Base-by-base conservation (phyloP, 2,113 vertebrate genomes). In the Stegostoma tigrinum region DNA sequence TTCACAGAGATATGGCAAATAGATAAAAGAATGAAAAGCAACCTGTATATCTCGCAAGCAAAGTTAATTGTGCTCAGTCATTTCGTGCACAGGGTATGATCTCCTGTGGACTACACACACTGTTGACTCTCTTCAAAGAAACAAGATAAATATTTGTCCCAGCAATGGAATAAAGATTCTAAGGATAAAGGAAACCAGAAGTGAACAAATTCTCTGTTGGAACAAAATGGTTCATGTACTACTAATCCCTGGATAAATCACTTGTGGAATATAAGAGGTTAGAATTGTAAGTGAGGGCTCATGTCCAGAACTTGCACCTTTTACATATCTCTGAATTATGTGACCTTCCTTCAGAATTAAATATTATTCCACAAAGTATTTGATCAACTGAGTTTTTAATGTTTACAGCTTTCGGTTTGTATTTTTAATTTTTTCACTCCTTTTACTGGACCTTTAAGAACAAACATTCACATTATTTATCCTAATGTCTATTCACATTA, bases 291-390 rank as follows among this genome's bases (percentile, higher is more conserved):
- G 34, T 90, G 61, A 93, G 89, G 89, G 17, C 3, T 67, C 17
- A 93, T 34, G 34, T 64, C 61, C 64, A 64, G 61, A 64, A 93
- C 66, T 90, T 90, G 61, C 61, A 42, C 15, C 1, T 66, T n/a
- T 23, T 38, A 42, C 89, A 15, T 61, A 66, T n/a, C 34, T 93
- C n/a, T 66, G 55, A 66, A 38, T 19, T 93, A 23, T 14, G 19
- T 12, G 10, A 64, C 34, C 52, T 90, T 30, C 15, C 34, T 91
- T 66, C 55, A 52, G 24, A 27, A 61, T 61, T 64, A 61, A 12
- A n/a, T 64, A 15, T 90, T 90, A 90, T 90, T 64, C 52, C 48
- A 89, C 48, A 89, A 48, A 55, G 27, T 90, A 90, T 90, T 90
- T 93, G 89, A 93, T 93, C 15, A 23, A 5, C 52, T n/a, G 30